Evolutionary conservation across 2,113 vertebrate genomes (phyloP), one percentile per base, ranked within the genome.

Genomic region (Hydropotes inermis): DNA sequence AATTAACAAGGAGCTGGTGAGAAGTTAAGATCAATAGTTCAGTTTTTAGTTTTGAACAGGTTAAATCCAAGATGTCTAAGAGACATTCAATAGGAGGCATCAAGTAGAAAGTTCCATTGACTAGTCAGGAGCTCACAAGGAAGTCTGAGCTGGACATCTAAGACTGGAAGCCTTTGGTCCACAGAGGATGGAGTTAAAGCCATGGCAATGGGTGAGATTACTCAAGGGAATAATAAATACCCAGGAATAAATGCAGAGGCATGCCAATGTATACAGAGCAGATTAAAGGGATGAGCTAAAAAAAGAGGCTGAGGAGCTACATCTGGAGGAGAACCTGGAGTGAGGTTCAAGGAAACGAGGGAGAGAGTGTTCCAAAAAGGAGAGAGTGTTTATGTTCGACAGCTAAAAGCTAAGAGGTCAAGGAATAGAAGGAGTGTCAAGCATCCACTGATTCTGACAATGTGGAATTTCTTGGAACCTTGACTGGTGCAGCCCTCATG

Each of bases 1-100:
- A 78, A 64, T 76, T 87, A 88, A 64, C 36, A 88, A 92, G 27
- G 47, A 84, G 47, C 28, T 13, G 39, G 61, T 21, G 17, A 39
- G 17, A 45, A 27, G 52, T 39, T 87, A 70, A 36, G 43, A 33
- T 57, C n/a, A 47, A 6, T 36, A 67, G 70, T 87, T 89, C 78
- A 47, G 28, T 78, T 95, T 76, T 88, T 27, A 27, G 33, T 76
- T 96, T 76, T 88, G 64, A 95, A 79, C 47, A 50, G 52, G 52
- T 87, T 95, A 85, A 91, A 67, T 91, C 50, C 70, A 90, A 98
- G 87, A 89, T 91, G 54, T 57, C 58, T 61, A 50, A 64, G 45
- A 74, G 81, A 85, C 15, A 83, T 58, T 45, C 50, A 78, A 96
- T 90, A 58, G 25, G 16, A 79, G 25, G 58, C 52, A 33, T 61